A percentile compares a stretch with the other conserved stretches of the same genome.
Evolutionary conservation across 2,113 vertebrate genomes (phyloP).

Genomic region (Trichechus manatus): DNA sequence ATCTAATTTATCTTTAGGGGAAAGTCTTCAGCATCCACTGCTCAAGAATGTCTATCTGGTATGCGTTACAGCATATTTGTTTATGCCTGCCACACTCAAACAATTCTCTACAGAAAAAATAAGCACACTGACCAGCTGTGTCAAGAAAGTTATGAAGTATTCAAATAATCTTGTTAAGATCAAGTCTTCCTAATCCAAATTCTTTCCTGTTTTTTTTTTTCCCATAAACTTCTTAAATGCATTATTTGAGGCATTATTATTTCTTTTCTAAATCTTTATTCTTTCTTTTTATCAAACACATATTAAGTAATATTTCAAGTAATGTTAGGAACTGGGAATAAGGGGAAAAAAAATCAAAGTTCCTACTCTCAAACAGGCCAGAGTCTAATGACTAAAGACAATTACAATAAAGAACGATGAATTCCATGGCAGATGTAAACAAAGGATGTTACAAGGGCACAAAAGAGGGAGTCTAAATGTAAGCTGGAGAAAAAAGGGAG

Average conservation of each 20-base stretch:
- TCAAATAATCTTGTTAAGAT: conserved; percentile 60
- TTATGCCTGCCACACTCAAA: conserved; percentile 67
- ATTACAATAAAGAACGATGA: conserved; percentile 5
- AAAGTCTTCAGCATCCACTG: conserved; percentile 22
- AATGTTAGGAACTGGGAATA: neutral
- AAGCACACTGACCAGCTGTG: conserved; percentile 54
- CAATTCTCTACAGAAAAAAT: conserved; percentile 62
- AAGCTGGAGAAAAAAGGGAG: neutral
- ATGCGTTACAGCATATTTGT: conserved; percentile 48
- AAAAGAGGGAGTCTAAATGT: neutral
- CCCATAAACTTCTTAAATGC: conserved; percentile 36
- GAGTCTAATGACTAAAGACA: neutral
- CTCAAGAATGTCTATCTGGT: conserved; percentile 51
- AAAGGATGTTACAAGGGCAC: neutral
- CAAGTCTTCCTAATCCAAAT: neutral
- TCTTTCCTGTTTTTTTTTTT: neutral
- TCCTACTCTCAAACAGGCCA: neutral
- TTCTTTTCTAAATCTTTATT: conserved; percentile 45
- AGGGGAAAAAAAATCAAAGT: conserved; percentile 8
- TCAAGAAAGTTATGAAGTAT: conserved; percentile 57
- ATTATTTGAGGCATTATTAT: neutral
- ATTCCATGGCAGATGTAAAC: neutral
- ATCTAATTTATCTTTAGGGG: conserved; percentile 60
- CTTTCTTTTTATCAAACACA: conserved; percentile 26
- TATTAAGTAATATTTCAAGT: neutral